Conservation (phyloP, 2,888 invertebrate species). For the Folsomia manolachei region DNA sequence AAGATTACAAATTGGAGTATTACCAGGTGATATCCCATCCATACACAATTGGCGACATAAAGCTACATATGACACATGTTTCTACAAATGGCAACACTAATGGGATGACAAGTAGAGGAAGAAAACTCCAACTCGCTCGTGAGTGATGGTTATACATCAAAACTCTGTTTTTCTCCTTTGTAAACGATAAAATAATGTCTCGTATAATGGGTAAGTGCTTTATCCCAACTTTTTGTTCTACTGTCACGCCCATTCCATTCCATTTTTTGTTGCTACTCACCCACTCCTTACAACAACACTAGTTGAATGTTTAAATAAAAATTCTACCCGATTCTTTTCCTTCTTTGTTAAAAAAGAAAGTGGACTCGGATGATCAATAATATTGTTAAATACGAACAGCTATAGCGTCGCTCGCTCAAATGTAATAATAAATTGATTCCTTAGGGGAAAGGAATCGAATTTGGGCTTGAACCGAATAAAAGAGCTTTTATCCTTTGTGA, state of each 20-base stretch:
- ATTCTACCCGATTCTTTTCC: neutral
- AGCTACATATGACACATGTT: no score
- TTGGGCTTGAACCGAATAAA: neutral
- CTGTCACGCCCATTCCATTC: neutral
- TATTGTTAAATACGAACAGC: neutral
- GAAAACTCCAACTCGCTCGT: no score
- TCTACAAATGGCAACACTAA: no score
- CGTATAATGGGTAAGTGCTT: neutral
- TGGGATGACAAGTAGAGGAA: no score
- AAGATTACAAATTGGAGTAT: no score
- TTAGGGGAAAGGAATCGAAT: constrained; percentile 12
- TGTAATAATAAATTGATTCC: constrained; percentile 21
- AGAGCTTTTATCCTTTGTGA: constrained; percentile 3
- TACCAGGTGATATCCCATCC: no score
- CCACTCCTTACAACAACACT: neutral
- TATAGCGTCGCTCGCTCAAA: neutral
- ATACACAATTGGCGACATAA: no score
- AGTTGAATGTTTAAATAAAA: no score
- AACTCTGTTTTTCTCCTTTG: neutral
- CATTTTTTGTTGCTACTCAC: neutral
- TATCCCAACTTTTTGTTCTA: neutral
- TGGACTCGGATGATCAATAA: no score
- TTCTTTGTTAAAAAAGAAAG: neutral
- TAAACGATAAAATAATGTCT: constrained; percentile 5
- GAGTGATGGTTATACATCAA: no score